Conservation (phyloP, 2,113 vertebrate species). For the Junco hyemalis region DNA sequence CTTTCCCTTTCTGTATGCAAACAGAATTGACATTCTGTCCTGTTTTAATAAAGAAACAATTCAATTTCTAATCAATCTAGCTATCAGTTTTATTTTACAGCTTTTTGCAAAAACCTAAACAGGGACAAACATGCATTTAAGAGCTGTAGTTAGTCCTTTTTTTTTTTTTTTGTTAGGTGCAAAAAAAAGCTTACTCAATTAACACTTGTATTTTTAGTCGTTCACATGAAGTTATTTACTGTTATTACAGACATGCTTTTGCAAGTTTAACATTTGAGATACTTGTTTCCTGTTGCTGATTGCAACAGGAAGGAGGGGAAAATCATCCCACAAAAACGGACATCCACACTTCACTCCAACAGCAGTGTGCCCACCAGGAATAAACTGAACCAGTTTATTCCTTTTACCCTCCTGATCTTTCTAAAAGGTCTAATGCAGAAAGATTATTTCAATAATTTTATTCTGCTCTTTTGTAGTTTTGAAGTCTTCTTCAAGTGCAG, state of each 20-base stretch:
- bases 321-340: neutral
- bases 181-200: neutral
- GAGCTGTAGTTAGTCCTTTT: fast-evolving
- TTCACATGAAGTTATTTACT: neutral
- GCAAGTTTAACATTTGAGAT: neutral
- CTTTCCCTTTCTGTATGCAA: neutral
- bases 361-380: neutral
- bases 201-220: neutral
- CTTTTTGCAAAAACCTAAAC: neutral
- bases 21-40: neutral
- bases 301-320: neutral
- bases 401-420: neutral
- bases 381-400: neutral
- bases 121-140: neutral
- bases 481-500: neutral
- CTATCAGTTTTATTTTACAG: neutral
- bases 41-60: neutral
- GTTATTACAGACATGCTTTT: neutral
- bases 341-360: neutral
- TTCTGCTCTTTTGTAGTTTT: neutral
- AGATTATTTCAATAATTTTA: fast-evolving
- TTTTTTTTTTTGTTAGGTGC: neutral
- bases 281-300: neutral
- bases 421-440: neutral
- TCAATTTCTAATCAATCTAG: neutral